These are phyloP conservation scores for Amphibalanus amphitrite DNA, from an alignment of 1,140 invertebrate species.

Conservation along the genomic window DNA sequence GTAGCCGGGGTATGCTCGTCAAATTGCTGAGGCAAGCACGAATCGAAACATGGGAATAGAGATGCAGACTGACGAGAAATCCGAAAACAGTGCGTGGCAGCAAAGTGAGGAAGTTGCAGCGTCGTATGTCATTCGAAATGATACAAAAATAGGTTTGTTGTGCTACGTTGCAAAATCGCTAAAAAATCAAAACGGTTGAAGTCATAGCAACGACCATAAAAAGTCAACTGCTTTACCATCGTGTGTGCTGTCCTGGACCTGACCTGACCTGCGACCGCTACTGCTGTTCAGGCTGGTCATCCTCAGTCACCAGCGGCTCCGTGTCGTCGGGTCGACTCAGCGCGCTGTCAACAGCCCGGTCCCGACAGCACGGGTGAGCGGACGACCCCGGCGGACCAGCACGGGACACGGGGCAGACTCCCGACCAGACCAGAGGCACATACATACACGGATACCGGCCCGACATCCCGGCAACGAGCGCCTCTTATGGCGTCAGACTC, in stretches of 20 bases:
- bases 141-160: too few species aligned
- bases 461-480: background rate
- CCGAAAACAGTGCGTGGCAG: background rate
- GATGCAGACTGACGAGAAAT: background rate
- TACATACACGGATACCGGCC: background rate
- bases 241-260: background rate
- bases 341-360: background rate
- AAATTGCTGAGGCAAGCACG: too few species aligned
- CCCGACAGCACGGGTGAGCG: background rate
- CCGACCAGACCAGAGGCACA: background rate
- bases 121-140: too few species aligned
- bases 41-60: background rate
- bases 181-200: too few species aligned
- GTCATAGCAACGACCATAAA: background rate
- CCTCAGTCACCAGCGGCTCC: background rate
- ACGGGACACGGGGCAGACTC: background rate
- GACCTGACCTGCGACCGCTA: background rate
- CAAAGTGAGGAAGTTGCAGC: too few species aligned
- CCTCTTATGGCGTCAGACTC: too few species aligned
- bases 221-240: background rate
- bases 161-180: too few species aligned
- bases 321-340: background rate
- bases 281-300: background rate
- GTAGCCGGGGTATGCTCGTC: too few species aligned
- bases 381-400: too few species aligned